Evolutionary conservation across 1,140 invertebrate genomes (phyloP), one percentile per base, ranked within the genome.

Genomic region (Diprion similis): DNA sequence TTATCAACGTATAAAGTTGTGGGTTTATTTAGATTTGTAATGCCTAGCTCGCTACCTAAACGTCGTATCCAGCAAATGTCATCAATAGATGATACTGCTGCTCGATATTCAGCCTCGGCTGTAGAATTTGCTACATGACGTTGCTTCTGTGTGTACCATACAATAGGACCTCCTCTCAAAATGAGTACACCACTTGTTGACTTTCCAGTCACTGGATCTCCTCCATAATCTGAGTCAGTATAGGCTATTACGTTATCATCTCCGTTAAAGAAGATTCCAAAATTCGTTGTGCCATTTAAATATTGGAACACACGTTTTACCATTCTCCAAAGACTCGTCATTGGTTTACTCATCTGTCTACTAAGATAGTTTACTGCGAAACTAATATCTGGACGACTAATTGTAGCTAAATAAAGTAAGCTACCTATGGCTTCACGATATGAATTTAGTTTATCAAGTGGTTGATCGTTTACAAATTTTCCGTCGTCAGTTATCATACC

Each of bases 351-450:
- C 9, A 78, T 70, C 73, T 75, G 81, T 74, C 78, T 70, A 71
- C 81, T 85, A 10, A 81, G 76, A 75, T 79, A 78, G 72, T 78
- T 80, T 1, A 84, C 83, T 45, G 75, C 78, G 80, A 79, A 82
- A 15, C 74, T 75, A n/a, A 87, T 83, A 77, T 88, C 85, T 59
- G 85, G 86, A 48, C 84, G 78, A 68, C 81, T 85, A 67, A 81
- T 82, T 15, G 78, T 76, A 0, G 83, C 77, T 19, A 87, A 70
- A 68, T 85, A 86, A 68, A 88, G 78, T 10, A 89, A 74, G 19
- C 80, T 77, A 17, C 85, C 83, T 15, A 88, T 80, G 3, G 78
- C 77, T 80, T 85, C 78, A 73, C 80, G 73, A 73, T 82, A 83
- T 66, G 71, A 79, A 68, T 76, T 72, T 75, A 66, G 64, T 66